These are phyloP conservation scores for Araneus ventricosus DNA, from an alignment of 1,140 invertebrate genomes.

Conservation along the genomic window DNA sequence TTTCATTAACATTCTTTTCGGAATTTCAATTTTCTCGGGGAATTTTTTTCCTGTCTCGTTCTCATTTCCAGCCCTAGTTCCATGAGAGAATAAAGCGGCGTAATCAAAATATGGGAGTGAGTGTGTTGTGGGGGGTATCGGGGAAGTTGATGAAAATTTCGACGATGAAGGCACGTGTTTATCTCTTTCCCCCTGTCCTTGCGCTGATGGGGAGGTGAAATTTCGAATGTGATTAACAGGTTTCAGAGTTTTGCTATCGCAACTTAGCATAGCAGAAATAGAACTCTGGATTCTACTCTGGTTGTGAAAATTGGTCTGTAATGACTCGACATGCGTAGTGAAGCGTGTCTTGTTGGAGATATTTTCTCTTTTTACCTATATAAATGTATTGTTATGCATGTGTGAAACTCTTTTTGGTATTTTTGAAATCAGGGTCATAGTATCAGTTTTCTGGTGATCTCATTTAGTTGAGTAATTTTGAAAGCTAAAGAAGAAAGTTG, in stretches of 20 bases:
- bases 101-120: conserved; percentile 25
- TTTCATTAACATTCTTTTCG: conserved; percentile 65
- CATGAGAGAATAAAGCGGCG: conserved; percentile 12
- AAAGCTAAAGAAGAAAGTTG: too few species aligned
- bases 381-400: too few species aligned
- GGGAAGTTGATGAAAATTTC: conserved; percentile 38
- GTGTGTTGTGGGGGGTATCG: not conserved
- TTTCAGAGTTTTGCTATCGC: not conserved
- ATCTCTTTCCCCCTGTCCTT: not conserved
- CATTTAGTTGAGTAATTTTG: too few species aligned
- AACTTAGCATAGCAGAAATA: not conserved
- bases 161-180: not conserved
- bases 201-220: not conserved
- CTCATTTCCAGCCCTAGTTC: not conserved
- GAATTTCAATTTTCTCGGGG: conserved; percentile 34
- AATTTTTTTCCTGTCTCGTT: conserved; percentile 11
- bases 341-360: too few species aligned
- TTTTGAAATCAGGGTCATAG: too few species aligned
- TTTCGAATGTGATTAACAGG: not conserved
- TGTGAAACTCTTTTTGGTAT: too few species aligned
- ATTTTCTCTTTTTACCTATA: too few species aligned
- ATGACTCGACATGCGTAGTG: too few species aligned
- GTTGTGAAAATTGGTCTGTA: too few species aligned
- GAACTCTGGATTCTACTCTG: too few species aligned
- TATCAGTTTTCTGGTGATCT: too few species aligned